Conservation (phyloP, 2,113 vertebrate species). For the Crotalus horridus region DNA sequence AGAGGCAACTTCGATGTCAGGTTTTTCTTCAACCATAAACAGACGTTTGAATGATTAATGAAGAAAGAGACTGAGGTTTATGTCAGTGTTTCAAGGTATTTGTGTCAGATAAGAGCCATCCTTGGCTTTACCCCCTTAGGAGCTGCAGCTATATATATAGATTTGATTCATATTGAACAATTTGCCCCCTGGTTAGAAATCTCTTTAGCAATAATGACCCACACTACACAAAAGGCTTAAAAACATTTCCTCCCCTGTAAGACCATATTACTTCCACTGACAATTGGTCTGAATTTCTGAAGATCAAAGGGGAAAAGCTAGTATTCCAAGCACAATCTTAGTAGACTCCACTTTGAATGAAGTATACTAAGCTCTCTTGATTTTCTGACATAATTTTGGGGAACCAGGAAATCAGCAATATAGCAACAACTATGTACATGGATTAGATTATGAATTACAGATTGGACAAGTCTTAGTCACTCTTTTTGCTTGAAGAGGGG, state of each 20-base stretch:
- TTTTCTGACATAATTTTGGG: slow-evolving; percentile 42
- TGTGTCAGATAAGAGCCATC: slow-evolving; percentile 46
- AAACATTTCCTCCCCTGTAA: slow-evolving; percentile 59
- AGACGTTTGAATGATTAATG: slow-evolving; percentile 27
- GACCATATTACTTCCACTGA: slow-evolving; percentile 64
- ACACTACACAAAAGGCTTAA: slow-evolving; percentile 61
- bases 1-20: slow-evolving; percentile 14
- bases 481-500: not conserved
- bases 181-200: slow-evolving; percentile 63
- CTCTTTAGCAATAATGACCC: slow-evolving; percentile 61
- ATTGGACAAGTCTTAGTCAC: not conserved
- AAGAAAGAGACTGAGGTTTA: slow-evolving; percentile 1
- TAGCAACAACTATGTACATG: slow-evolving; percentile 29
- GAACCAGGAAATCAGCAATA: slow-evolving; percentile 20
- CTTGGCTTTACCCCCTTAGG: not conserved
- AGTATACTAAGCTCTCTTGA: not conserved
- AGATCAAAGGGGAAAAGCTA: slow-evolving; percentile 43
- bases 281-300: slow-evolving; percentile 62
- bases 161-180: slow-evolving; percentile 52
- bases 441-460: not conserved
- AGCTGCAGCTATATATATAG: slow-evolving; percentile 35
- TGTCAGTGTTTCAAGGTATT: slow-evolving; percentile 21
- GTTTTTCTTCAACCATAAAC: slow-evolving; percentile 6
- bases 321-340: slow-evolving; percentile 42
- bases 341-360: slow-evolving; percentile 49